phyloP scores from a whole-genome alignment of 1,140 invertebrate species.

The Zaprionus kolodkinae region DNA sequence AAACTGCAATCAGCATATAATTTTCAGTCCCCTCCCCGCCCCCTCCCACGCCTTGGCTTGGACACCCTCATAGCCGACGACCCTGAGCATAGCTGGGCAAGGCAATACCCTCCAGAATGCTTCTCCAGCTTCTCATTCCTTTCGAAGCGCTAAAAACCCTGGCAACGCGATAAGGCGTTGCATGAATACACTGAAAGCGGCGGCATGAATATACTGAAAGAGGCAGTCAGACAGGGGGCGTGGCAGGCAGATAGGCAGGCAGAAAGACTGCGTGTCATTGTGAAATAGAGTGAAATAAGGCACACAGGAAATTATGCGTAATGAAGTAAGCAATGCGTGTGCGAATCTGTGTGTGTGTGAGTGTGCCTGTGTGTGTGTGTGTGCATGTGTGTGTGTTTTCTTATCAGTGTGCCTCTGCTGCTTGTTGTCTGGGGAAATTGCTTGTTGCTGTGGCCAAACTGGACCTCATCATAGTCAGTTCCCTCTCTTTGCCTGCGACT shows the following conservation, averaged over 20 bases:
- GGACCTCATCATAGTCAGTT: constrained; percentile 22
- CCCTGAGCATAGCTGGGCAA: neutral
- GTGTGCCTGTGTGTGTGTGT: constrained; percentile 17
- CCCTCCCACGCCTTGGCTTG: neutral
- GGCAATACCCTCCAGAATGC: constrained; percentile 6
- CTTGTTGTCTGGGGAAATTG: constrained; percentile 24
- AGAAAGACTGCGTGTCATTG: constrained; percentile 52
- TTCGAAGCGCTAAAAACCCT: constrained; percentile 58
- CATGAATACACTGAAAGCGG: constrained; percentile 16
- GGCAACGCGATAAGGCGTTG: constrained; percentile 59
- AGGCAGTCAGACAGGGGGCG: neutral
- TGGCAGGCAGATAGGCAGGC: neutral
- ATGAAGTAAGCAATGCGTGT: constrained; percentile 77
- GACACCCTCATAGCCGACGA: constrained; percentile 56
- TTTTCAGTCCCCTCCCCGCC: constrained; percentile 44
- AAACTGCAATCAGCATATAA: constrained; percentile 79
- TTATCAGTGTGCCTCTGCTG: constrained; percentile 25
- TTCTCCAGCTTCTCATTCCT: constrained; percentile 44
- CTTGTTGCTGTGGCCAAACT: constrained; percentile 19
- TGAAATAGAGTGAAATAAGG: constrained; percentile 62
- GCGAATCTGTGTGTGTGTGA: constrained; percentile 16
- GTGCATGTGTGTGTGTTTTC: constrained; percentile 33
- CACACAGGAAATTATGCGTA: constrained; percentile 78
- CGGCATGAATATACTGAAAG: neutral
- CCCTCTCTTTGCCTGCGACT: constrained; percentile 38